phyloP scores from a whole-genome alignment of 2,797 vertebrate species.

The Syngnathus rostellatus region DNA sequence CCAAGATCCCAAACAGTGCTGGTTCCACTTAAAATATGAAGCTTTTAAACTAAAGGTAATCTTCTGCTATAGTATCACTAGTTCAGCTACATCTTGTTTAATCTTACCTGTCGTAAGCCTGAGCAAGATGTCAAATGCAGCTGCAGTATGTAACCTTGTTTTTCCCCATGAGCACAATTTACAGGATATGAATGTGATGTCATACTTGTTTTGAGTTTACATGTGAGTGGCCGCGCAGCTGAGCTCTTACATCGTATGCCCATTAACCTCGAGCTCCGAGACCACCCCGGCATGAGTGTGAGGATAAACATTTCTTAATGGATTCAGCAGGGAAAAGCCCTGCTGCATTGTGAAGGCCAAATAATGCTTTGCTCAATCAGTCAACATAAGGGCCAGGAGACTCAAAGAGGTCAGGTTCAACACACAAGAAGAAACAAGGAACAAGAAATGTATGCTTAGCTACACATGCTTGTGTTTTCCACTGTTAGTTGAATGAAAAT shows the following conservation, averaged over 20 bases:
- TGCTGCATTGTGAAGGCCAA: slow-evolving; percentile 57
- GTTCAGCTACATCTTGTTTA: slow-evolving; percentile 20
- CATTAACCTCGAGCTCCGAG: slow-evolving; percentile 40
- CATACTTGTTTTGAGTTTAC: slow-evolving; percentile 25
- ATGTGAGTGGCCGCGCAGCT: slow-evolving; percentile 31
- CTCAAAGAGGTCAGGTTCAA: slow-evolving; percentile 38
- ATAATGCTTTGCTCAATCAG: slow-evolving; percentile 53
- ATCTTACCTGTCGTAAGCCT: slow-evolving; percentile 28
- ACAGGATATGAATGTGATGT: slow-evolving; percentile 8
- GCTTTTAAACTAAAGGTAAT: slow-evolving; percentile 18
- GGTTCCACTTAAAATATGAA: background rate
- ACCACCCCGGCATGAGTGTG: slow-evolving; percentile 49
- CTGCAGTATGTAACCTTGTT: background rate
- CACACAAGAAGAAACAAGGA: slow-evolving; percentile 16
- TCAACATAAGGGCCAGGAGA: slow-evolving; percentile 32
- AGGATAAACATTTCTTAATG: slow-evolving; percentile 59
- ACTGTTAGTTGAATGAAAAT: slow-evolving; percentile 28
- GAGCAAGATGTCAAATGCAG: slow-evolving; percentile 1
- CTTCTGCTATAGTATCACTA: slow-evolving; percentile 46
- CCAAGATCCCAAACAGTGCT: background rate
- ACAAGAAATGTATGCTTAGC: slow-evolving; percentile 17
- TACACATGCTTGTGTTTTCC: slow-evolving; percentile 41
- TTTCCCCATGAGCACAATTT: slow-evolving; percentile 6
- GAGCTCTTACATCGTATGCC: slow-evolving; percentile 30
- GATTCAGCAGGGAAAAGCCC: slow-evolving; percentile 38